Percentiles rank a stretch among this genome's conserved stretches.
These are phyloP conservation scores for Listrodromus nycthemerus DNA, from an alignment of 2,888 invertebrate species.

Conservation along the genomic window DNA sequence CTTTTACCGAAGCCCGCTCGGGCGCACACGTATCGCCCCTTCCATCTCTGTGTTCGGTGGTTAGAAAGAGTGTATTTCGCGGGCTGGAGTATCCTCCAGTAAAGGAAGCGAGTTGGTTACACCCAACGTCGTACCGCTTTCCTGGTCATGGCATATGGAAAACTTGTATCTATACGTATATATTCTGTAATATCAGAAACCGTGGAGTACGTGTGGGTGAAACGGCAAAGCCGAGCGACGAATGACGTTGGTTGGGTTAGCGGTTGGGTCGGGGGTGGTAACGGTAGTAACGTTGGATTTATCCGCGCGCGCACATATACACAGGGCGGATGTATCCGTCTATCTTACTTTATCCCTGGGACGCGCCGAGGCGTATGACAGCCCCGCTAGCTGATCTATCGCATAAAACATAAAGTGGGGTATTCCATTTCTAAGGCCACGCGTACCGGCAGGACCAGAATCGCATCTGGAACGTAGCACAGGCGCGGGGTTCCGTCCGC, in stretches of 20 bases:
- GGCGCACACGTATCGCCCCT: slow-evolving; percentile 11
- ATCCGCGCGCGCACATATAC: slow-evolving; percentile 77
- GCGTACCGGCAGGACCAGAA: slow-evolving; percentile 63
- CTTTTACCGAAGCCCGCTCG: slow-evolving; percentile 7
- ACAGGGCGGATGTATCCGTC: slow-evolving; percentile 79
- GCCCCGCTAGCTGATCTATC: slow-evolving; percentile 83
- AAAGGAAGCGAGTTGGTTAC: slow-evolving; percentile 57
- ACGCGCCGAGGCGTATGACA: slow-evolving; percentile 82
- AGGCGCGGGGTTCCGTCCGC: slow-evolving; percentile 64
- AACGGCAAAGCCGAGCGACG: slow-evolving; percentile 80
- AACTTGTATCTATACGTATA: slow-evolving; percentile 20
- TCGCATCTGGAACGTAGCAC: slow-evolving; percentile 42
- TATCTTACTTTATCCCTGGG: slow-evolving; percentile 84
- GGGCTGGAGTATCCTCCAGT: slow-evolving; percentile 40
- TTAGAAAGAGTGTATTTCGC: slow-evolving; percentile 47
- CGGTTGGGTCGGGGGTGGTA: not conserved
- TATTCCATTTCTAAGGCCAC: slow-evolving; percentile 83
- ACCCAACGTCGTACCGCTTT: slow-evolving; percentile 36
- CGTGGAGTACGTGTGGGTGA: slow-evolving; percentile 74
- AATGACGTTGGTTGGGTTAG: slow-evolving; percentile 25
- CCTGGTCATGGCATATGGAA: slow-evolving; percentile 10
- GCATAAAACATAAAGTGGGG: slow-evolving; percentile 84
- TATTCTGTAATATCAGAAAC: slow-evolving; percentile 34
- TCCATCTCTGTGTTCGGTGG: slow-evolving; percentile 7
- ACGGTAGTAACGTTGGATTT: slow-evolving; percentile 81